Evolutionary conservation across 2,888 invertebrate genomes (phyloP), one percentile per base, ranked within the genome.

Genomic region (Apodemia hepburni): DNA sequence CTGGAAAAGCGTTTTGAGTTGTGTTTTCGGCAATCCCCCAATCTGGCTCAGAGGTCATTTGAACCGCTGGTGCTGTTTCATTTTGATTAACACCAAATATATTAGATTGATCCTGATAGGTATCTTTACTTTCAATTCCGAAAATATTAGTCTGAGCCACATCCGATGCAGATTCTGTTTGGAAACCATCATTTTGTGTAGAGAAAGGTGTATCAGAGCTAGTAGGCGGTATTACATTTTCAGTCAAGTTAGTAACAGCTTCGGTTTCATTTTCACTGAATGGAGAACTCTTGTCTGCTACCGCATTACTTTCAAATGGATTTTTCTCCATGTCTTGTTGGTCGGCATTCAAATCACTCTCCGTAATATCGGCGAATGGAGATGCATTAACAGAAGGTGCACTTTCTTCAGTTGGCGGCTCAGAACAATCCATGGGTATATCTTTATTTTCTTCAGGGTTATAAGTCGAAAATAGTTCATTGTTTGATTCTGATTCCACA

Each of bases 401-500:
- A 1, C 73, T 65, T 2, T 68, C 67, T 27, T 78, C 80, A 17
- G 70, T 66, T 2, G 72, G 73, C 1, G 80, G 76, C 65, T 89
- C 88, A 3, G 87, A 82, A 66, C 83, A 85, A 69, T 89, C 89
- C 84, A 89, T 87, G 2, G 82, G 81, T 6, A 77, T 76, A 22
- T 65, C 66, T 15, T 58, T 58, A 27, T 70, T 66, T 62, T 66
- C 67, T 1, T 59, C 60, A 11, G 64, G 29, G n/a, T 63, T 49
- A n/a, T 59, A 22, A 4, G 47, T 58, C 22, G 58, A 58, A 54
- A 68, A 66, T 29, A 68, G 58, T 63, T 64, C 60, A 45, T 60
- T 63, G 22, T 62, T 47, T 45, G 65, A n/a, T n/a, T 65, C 65
- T n/a, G 67, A 7, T 59, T 68, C 67, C 42, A 27, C 49, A 33